Percentiles rank a stretch among this genome's conserved stretches.
Evolutionary conservation across 2,797 vertebrate species (phyloP).

Genomic region (Brachyalestes nurse): DNA sequence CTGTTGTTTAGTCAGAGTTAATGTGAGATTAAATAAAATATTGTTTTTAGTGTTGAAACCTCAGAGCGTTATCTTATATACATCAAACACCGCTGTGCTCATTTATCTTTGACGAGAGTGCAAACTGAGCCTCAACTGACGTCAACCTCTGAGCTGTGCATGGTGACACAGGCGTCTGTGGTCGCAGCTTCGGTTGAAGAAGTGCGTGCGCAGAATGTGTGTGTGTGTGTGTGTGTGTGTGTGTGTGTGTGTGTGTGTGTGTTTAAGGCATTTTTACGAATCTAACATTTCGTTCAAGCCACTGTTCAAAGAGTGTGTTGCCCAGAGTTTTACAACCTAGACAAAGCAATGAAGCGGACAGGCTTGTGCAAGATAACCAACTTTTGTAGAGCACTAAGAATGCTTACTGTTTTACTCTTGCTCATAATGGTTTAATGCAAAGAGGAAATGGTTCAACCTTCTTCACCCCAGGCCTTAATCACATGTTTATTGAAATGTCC

Average conservation of each 20-base stretch:
- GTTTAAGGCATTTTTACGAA: conserved; percentile 42
- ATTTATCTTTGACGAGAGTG: conserved; percentile 47
- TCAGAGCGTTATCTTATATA: conserved; percentile 38
- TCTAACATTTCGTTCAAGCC: conserved; percentile 38
- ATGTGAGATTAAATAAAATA: conserved; percentile 19
- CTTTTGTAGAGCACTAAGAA: conserved; percentile 11
- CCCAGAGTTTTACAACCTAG: conserved; percentile 19
- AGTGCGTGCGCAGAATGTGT: conserved; percentile 51
- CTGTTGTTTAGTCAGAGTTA: conserved; percentile 26
- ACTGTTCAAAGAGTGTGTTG: conserved; percentile 26
- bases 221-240: not conserved
- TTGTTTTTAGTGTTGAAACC: conserved; percentile 11
- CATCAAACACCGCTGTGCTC: conserved; percentile 37
- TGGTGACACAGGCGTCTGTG: conserved; percentile 48
- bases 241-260: conserved; percentile 5
- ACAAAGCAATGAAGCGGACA: conserved; percentile 4
- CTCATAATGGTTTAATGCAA: conserved; percentile 66
- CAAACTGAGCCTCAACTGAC: conserved; percentile 68
- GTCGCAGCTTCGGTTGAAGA: conserved; percentile 53
- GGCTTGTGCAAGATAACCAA: not conserved
- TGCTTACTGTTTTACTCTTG: conserved; percentile 32
- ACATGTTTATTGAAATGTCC: conserved; percentile 68
- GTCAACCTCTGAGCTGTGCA: conserved; percentile 62
- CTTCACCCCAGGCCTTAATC: conserved; percentile 67
- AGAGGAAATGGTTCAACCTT: conserved; percentile 65